These are phyloP conservation scores for Laticauda laticaudata DNA, from an alignment of 2,113 vertebrate species.

Conservation along the genomic window DNA sequence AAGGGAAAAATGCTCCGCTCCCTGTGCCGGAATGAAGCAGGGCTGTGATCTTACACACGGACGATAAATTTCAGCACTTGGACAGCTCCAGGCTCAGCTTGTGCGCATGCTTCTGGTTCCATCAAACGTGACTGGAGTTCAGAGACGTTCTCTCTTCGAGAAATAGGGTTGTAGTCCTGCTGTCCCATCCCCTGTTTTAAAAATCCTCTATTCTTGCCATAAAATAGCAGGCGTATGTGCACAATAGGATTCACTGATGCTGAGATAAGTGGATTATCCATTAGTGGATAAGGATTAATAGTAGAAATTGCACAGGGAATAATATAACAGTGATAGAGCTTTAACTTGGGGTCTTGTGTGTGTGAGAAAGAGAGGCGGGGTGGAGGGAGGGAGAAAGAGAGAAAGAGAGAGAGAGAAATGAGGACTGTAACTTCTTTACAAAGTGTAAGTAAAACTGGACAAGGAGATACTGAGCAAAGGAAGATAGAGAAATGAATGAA, in stretches of 20 bases:
- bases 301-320: background rate
- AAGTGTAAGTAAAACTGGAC: background rate
- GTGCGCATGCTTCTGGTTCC: conserved; percentile 79
- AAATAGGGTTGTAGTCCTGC: background rate
- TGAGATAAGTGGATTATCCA: background rate
- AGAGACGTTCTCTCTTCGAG: conserved; percentile 5
- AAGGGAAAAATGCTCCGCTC: conserved; percentile 44
- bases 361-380: background rate
- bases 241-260: background rate
- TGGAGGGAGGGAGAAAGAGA: background rate
- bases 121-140: conserved; percentile 69
- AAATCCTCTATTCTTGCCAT: background rate
- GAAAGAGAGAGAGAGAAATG: background rate
- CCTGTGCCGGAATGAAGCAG: conserved; percentile 68
- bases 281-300: background rate
- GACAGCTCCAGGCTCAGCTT: conserved; percentile 76
- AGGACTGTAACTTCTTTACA: background rate
- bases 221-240: background rate
- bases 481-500: background rate
- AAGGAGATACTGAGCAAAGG: background rate
- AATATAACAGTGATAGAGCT: background rate
- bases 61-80: conserved; percentile 80
- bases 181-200: background rate
- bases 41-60: conserved; percentile 66
- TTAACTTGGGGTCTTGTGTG: background rate